phyloP scores from a whole-genome alignment of 1,140 invertebrate genomes.

The Drosophila micromelanica region DNA sequence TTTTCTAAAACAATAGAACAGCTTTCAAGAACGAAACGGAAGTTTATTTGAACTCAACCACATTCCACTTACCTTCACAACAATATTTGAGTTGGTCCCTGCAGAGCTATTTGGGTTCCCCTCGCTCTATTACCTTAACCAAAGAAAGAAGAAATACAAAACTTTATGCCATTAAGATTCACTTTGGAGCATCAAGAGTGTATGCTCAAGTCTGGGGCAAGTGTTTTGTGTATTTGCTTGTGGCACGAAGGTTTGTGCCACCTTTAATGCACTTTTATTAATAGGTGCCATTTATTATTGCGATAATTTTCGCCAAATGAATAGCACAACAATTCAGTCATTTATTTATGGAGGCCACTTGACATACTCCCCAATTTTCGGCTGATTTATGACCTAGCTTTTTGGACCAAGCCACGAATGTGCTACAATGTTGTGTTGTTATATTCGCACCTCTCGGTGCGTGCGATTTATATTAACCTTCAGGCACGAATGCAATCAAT shows the following conservation, averaged over 20 bases:
- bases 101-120: conserved; percentile 13
- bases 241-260: conserved; percentile 13
- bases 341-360: conserved; percentile 37
- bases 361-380: conserved; percentile 29
- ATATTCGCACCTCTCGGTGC: conserved; percentile 8
- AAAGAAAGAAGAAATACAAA: conserved; percentile 14
- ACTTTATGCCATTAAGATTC: conserved; percentile 39
- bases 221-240: conserved; percentile 10
- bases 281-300: background rate
- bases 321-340: background rate
- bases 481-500: conserved; percentile 41
- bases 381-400: conserved; percentile 18
- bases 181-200: conserved; percentile 24
- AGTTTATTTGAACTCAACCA: no score
- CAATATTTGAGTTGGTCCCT: conserved; percentile 4
- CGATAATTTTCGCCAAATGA: conserved; percentile 5
- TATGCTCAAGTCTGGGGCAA: conserved; percentile 10
- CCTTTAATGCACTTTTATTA: conserved; percentile 22
- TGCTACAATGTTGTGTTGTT: conserved; percentile 4
- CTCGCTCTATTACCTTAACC: conserved; percentile 4
- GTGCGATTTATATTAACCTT: conserved; percentile 19
- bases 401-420: conserved; percentile 10
- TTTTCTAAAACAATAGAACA: no score
- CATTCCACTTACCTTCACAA: background rate
- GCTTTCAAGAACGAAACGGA: no score